Evolutionary conservation across 2,888 invertebrate genomes (phyloP).

Genomic region (Plebejus argus): DNA sequence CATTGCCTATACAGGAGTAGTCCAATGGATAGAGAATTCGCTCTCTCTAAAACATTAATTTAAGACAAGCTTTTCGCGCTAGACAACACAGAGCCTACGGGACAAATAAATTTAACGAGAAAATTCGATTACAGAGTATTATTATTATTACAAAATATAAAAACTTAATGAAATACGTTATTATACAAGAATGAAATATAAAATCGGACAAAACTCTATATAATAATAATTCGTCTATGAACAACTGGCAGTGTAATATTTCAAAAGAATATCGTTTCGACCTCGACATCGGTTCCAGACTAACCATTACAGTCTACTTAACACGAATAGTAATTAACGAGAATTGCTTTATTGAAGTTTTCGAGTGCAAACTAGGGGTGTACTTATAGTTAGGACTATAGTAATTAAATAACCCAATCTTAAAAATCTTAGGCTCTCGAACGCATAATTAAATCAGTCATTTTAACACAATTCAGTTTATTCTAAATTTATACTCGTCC

Average conservation of each 20-base stretch:
- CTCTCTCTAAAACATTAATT: not conserved
- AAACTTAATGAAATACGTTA: slow-evolving; percentile 70
- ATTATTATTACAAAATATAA: slow-evolving; percentile 60
- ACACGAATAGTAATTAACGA: slow-evolving; percentile 76
- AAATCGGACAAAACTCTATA: slow-evolving; percentile 67
- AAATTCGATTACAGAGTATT: slow-evolving; percentile 42
- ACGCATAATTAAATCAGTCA: slow-evolving; percentile 81
- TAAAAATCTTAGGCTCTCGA: slow-evolving; percentile 79
- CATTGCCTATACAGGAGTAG: not conserved
- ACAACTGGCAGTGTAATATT: slow-evolving; percentile 77
- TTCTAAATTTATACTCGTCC: slow-evolving; percentile 78
- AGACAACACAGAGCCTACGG: slow-evolving; percentile 64
- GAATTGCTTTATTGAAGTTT: slow-evolving; percentile 74
- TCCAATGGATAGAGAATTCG: not conserved
- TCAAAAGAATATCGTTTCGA: slow-evolving; percentile 55
- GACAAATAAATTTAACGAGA: slow-evolving; percentile 47
- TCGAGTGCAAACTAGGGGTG: slow-evolving; percentile 78
- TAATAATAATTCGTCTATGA: slow-evolving; percentile 73
- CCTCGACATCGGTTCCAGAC: slow-evolving; percentile 51
- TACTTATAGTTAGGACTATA: slow-evolving; percentile 72
- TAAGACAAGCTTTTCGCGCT: slow-evolving; percentile 29
- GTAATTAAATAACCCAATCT: slow-evolving; percentile 71
- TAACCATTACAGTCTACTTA: slow-evolving; percentile 70
- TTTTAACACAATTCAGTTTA: slow-evolving; percentile 79
- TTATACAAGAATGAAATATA: slow-evolving; percentile 77